Conservation (phyloP, 1,140 invertebrate genomes). For the Diplogasteroides magnus region DNA sequence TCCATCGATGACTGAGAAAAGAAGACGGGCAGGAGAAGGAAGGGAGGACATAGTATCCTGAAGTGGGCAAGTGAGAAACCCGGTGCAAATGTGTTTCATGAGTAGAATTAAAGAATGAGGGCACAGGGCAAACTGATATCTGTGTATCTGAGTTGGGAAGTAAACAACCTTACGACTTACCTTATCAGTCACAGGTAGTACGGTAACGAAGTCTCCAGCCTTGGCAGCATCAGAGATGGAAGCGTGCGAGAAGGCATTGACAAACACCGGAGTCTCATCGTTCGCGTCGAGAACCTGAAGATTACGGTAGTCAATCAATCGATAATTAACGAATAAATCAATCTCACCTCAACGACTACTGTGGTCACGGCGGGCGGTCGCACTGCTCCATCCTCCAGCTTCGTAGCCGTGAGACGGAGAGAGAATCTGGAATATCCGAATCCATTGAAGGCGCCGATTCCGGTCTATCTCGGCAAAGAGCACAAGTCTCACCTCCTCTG, state of each 20-base stretch:
- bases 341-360: background rate
- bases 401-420: slow-evolving; percentile 14
- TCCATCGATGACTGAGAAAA: slow-evolving; percentile 43
- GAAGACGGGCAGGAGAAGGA: slow-evolving; percentile 16
- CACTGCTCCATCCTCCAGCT: background rate
- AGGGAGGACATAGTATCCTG: slow-evolving; percentile 38
- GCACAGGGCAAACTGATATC: too few species aligned
- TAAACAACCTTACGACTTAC: too few species aligned
- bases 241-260: slow-evolving; percentile 64
- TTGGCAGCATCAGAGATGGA: slow-evolving; percentile 19
- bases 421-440: too few species aligned
- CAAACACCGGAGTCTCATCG: slow-evolving; percentile 80
- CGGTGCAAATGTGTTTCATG: too few species aligned
- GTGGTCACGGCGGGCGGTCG: background rate
- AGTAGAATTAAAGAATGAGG: too few species aligned
- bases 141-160: too few species aligned
- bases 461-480: too few species aligned
- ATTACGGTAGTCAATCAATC: slow-evolving; percentile 35
- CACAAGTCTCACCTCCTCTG: too few species aligned
- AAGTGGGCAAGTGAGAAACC: too few species aligned
- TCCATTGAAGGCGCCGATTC: too few species aligned
- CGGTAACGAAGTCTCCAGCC: slow-evolving; percentile 38
- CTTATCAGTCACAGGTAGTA: slow-evolving; percentile 43
- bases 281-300: slow-evolving; percentile 80
- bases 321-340: background rate